phyloP scores from a whole-genome alignment of 2,113 vertebrate species.

The Megaceryle torquata region DNA sequence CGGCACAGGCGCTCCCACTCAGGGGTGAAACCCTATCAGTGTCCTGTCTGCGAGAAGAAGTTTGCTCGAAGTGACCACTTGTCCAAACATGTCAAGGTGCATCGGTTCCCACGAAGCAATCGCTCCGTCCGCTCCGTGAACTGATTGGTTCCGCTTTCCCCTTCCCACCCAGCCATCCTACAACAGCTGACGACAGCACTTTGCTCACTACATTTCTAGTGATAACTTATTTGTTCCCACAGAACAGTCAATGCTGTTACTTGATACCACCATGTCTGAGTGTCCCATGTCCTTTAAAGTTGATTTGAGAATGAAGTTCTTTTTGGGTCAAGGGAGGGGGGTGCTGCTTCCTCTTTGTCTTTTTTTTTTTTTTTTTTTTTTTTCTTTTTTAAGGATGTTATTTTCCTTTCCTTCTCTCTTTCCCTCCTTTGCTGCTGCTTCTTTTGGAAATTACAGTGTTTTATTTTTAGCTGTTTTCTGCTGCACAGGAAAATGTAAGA shows the following conservation, averaged over 20 bases:
- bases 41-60: conserved; percentile 95
- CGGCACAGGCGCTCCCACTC: conserved; percentile 96
- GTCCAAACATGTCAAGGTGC: conserved; percentile 98
- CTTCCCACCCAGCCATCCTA: not conserved
- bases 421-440: conserved; percentile 49
- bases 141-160: conserved; percentile 72
- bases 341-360: not conserved
- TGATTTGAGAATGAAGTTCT: conserved; percentile 38
- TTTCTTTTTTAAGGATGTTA: no score
- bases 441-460: conserved; percentile 67
- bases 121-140: conserved; percentile 86
- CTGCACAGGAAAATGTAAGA: conserved; percentile 72
- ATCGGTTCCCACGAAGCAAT: conserved; percentile 94
- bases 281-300: conserved; percentile 20
- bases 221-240: conserved; percentile 88
- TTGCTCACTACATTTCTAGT: conserved; percentile 63
- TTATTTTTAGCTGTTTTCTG: conserved; percentile 75
- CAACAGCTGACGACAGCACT: conserved; percentile 47
- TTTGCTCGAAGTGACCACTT: conserved; percentile 98
- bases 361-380: not conserved
- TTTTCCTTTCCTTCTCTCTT: conserved; percentile 47
- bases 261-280: conserved; percentile 45
- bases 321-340: conserved; percentile 25
- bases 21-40: conserved; percentile 97
- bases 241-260: conserved; percentile 57